phyloP scores from a whole-genome alignment of 2,113 vertebrate species.

The Panurus biarmicus region DNA sequence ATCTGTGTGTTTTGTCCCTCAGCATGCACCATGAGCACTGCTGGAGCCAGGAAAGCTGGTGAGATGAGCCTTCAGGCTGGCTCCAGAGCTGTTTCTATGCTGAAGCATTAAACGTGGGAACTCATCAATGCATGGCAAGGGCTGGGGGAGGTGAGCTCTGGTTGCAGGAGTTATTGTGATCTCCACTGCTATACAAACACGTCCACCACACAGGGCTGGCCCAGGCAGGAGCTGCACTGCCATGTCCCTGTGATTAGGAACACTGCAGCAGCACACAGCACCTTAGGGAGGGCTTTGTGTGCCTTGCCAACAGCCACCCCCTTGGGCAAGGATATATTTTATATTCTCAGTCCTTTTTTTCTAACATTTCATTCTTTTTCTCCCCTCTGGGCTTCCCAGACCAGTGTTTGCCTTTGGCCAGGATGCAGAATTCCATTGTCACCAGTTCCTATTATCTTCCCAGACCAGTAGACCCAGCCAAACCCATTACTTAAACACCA shows the following conservation, averaged over 20 bases:
- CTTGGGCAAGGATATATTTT: not conserved
- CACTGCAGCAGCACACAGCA: not conserved
- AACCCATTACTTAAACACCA: not conserved
- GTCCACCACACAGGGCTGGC: fast-evolving
- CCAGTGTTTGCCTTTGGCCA: not conserved
- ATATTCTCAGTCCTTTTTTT: not conserved
- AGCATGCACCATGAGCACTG: not conserved
- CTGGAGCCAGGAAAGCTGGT: not conserved
- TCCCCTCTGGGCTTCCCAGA: not conserved
- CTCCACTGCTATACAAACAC: fast-evolving
- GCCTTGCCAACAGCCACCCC: not conserved
- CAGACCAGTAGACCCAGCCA: not conserved
- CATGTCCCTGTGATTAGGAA: not conserved
- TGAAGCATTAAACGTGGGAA: not conserved
- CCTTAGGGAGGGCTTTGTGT: not conserved
- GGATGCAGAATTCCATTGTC: not conserved
- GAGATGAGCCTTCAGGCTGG: not conserved
- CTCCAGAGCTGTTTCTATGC: not conserved
- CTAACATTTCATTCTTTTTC: not conserved
- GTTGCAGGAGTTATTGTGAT: not conserved
- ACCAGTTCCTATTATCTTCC: not conserved
- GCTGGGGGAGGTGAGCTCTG: not conserved
- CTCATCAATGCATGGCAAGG: not conserved
- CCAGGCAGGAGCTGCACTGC: not conserved
- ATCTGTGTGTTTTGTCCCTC: not conserved